Percentiles rank a stretch among this genome's conserved stretches.
phyloP scores from a whole-genome alignment of 2,797 vertebrate species.

The Coccyzus lansbergi region DNA sequence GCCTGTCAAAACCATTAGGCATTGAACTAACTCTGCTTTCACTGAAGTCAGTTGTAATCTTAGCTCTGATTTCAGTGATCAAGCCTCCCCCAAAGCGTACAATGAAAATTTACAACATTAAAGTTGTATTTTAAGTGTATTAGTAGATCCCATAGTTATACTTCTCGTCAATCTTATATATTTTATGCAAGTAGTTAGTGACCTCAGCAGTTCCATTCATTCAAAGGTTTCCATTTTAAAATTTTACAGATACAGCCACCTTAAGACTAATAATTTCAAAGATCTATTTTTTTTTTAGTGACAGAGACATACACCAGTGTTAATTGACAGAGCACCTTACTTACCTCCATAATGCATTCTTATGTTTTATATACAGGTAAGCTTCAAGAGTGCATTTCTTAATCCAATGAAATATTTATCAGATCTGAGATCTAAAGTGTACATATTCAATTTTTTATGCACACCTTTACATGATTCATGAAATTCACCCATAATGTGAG shows the following conservation, averaged over 20 bases:
- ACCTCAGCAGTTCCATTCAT: slow-evolving; percentile 3
- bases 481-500: slow-evolving; percentile 46
- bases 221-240: background rate
- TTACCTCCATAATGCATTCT: slow-evolving; percentile 39
- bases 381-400: slow-evolving; percentile 65
- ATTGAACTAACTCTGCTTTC: background rate
- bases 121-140: background rate
- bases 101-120: background rate
- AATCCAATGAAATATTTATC: slow-evolving; percentile 71
- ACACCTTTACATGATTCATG: slow-evolving; percentile 65
- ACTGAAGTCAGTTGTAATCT: background rate
- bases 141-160: background rate
- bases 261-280: slow-evolving; percentile 47
- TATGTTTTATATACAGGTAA: slow-evolving; percentile 49
- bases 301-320: slow-evolving; percentile 40
- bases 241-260: background rate
- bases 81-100: fast-evolving
- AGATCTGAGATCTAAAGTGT: slow-evolving; percentile 64
- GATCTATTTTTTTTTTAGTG: background rate
- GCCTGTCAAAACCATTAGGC: background rate
- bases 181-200: background rate
- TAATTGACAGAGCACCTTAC: slow-evolving; percentile 69
- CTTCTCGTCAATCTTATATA: background rate
- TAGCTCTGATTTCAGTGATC: background rate
- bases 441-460: slow-evolving; percentile 71